Conservation (phyloP, 2,888 invertebrate species). For the Drosophila nr. perissopoda region DNA sequence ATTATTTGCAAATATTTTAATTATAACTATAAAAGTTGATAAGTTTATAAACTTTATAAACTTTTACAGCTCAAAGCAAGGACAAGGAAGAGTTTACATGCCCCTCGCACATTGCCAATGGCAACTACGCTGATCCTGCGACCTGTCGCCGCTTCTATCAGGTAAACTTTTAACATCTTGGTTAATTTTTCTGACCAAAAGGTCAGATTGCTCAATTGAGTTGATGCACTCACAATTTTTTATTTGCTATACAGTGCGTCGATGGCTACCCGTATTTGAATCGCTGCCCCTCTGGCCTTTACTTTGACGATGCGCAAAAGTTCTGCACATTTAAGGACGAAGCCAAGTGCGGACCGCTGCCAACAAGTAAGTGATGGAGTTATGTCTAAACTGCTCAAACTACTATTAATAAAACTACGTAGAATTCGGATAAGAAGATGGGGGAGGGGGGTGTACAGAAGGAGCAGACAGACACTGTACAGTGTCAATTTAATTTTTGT, state of each 20-base stretch:
- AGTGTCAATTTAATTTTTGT: conserved; percentile 40
- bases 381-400: conserved; percentile 39
- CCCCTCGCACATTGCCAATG: conserved; percentile 93
- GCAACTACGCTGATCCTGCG: conserved; percentile 95
- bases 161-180: conserved; percentile 85
- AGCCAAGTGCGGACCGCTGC: conserved; percentile 95
- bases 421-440: conserved; percentile 1
- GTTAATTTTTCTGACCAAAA: conserved; percentile 11
- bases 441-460: too few relatives aligned
- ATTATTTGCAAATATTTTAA: neutral
- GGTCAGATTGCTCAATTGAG: conserved; percentile 3
- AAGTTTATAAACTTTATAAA: conserved; percentile 1
- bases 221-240: neutral
- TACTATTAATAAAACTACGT: conserved; percentile 47
- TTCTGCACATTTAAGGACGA: conserved; percentile 95
- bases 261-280: conserved; percentile 95
- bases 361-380: conserved; percentile 90
- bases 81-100: conserved; percentile 89
- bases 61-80: conserved; percentile 79
- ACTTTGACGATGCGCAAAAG: conserved; percentile 95
- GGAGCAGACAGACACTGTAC: conserved; percentile 13
- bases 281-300: conserved; percentile 94
- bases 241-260: conserved; percentile 89
- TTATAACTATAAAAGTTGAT: neutral
- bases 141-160: conserved; percentile 96